phyloP scores from a whole-genome alignment of 1,140 invertebrate species.

The Eulimnadia texana region DNA sequence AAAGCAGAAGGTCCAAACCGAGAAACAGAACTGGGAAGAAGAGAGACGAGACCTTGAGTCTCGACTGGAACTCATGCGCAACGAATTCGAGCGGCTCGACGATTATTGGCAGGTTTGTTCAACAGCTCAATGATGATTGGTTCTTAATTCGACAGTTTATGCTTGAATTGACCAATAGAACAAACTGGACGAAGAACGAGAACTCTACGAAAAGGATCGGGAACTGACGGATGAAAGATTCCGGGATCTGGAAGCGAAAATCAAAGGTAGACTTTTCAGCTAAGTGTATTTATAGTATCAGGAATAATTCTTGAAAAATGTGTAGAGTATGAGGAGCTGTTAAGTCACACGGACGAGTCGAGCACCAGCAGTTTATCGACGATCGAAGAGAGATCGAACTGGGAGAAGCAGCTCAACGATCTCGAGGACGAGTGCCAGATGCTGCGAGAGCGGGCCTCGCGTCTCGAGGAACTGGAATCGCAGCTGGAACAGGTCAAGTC shows the following conservation, averaged over 20 bases:
- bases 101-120: conserved; percentile 53
- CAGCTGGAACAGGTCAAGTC: conserved; percentile 1
- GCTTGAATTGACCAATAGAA: neutral
- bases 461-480: conserved; percentile 3
- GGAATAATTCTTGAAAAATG: no score
- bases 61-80: conserved; percentile 51
- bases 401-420: conserved; percentile 45
- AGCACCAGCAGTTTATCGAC: conserved; percentile 42
- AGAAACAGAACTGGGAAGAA: conserved; percentile 35
- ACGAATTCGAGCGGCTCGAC: conserved; percentile 66
- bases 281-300: no score
- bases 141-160: neutral
- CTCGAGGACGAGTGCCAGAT: conserved; percentile 12
- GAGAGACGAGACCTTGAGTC: conserved; percentile 49
- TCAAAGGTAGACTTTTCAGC: conserved; percentile 31
- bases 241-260: conserved; percentile 50
- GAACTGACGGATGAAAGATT: conserved; percentile 60
- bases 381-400: conserved; percentile 53
- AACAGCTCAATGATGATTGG: neutral
- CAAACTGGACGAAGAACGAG: conserved; percentile 61
- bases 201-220: conserved; percentile 57
- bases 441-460: neutral
- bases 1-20: conserved; percentile 22
- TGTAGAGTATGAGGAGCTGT: conserved; percentile 59
- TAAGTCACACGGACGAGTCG: conserved; percentile 28